phyloP scores from a whole-genome alignment of 2,113 vertebrate genomes.

The Sphaerodactylus townsendi region DNA sequence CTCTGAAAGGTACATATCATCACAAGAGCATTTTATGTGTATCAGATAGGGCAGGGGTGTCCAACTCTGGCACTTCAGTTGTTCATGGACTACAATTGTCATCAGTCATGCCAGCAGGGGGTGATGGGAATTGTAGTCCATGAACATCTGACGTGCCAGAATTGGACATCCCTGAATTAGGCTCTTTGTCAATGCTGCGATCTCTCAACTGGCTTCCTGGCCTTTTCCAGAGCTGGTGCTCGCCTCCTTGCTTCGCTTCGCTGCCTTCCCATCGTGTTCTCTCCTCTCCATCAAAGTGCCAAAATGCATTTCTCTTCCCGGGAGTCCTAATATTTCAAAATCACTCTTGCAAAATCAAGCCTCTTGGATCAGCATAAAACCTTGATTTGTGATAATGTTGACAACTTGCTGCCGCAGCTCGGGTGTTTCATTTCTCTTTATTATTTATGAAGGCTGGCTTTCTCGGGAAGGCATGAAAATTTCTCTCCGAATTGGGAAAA shows the following conservation, averaged over 20 bases:
- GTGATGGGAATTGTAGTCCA: too few species aligned
- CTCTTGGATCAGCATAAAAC: background rate
- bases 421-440: background rate
- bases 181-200: too few species aligned
- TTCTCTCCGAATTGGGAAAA: too few species aligned
- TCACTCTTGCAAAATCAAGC: background rate
- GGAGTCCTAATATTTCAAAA: conserved; percentile 7
- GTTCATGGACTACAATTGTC: too few species aligned
- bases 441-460: background rate
- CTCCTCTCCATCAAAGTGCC: background rate
- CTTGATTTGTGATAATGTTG: conserved; percentile 1
- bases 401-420: background rate
- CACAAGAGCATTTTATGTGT: too few species aligned
- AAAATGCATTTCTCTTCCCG: background rate
- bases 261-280: background rate
- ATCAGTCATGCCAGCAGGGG: too few species aligned
- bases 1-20: too few species aligned
- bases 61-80: too few species aligned
- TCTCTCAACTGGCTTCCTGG: too few species aligned
- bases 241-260: background rate
- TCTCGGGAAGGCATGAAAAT: background rate
- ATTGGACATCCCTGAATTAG: too few species aligned
- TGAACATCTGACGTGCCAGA: too few species aligned
- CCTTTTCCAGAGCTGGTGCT: background rate
- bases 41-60: too few species aligned